phyloP scores from a whole-genome alignment of 2,113 vertebrate species.

The Columba janthina region DNA sequence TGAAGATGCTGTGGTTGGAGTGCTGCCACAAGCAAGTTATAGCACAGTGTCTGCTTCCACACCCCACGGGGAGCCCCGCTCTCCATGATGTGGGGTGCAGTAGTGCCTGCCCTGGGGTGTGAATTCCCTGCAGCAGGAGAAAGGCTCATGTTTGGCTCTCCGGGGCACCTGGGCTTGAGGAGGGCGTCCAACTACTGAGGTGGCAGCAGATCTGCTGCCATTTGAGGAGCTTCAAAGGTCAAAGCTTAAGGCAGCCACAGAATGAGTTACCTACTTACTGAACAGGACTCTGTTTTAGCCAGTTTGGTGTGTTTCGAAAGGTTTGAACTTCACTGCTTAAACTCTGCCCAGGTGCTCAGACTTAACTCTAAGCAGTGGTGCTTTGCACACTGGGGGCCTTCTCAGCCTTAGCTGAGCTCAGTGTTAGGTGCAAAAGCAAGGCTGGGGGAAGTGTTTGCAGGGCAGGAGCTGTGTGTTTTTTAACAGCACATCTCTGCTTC shows the following conservation, averaged over 20 bases:
- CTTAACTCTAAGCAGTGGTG: not conserved
- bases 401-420: not conserved
- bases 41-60: accelerated
- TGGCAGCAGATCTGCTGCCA: not conserved
- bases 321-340: not conserved
- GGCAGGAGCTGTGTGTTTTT: not conserved
- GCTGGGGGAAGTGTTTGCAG: not conserved
- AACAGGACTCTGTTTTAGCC: not conserved
- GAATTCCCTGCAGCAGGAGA: not conserved
- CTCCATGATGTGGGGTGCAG: accelerated
- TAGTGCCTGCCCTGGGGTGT: not conserved
- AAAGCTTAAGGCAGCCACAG: not conserved
- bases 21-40: not conserved
- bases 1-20: not conserved
- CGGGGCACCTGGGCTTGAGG: not conserved
- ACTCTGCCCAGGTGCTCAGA: not conserved
- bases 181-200: not conserved
- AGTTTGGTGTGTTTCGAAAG: not conserved
- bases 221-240: not conserved
- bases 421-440: not conserved
- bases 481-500: not conserved
- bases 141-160: not conserved
- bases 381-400: not conserved
- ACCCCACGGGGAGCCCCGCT: not conserved
- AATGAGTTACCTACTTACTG: not conserved